Percentiles rank a stretch among this genome's conserved stretches.
Evolutionary conservation across 2,888 invertebrate genomes (phyloP).

Genomic region (Reticulitermes lucifugus): DNA sequence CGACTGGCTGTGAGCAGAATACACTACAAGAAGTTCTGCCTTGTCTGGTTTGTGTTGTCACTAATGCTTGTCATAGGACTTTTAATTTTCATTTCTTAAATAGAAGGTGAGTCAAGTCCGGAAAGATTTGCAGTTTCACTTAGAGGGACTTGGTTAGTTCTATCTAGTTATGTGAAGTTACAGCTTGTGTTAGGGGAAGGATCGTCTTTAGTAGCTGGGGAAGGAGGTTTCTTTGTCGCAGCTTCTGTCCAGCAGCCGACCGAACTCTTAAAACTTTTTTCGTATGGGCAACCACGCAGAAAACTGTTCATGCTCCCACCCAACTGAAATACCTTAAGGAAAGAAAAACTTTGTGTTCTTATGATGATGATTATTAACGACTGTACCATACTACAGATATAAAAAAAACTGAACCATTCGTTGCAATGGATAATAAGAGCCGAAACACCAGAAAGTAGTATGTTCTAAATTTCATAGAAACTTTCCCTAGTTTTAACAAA

Average conservation of each 20-base stretch:
- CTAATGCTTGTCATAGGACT: no score
- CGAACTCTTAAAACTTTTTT: not conserved
- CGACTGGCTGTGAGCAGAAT: no score
- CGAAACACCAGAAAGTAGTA: not conserved
- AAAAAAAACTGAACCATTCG: not conserved
- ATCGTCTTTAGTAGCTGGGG: not conserved
- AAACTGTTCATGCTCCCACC: not conserved
- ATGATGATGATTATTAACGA: slow-evolving; percentile 17
- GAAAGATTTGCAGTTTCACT: not conserved
- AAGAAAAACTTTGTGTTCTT: not conserved
- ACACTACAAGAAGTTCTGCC: no score
- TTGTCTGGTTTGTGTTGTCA: no score
- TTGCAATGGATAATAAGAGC: not conserved
- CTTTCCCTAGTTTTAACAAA: no score
- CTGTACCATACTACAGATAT: no score
- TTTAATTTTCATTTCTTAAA: not conserved
- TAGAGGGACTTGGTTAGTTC: slow-evolving; percentile 6
- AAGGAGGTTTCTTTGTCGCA: slow-evolving; percentile 6
- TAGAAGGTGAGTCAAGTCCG: not conserved
- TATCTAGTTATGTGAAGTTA: slow-evolving; percentile 1
- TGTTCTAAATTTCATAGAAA: not conserved
- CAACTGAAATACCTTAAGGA: not conserved
- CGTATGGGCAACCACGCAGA: slow-evolving; percentile 5
- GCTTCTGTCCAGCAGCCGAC: not conserved
- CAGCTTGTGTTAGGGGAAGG: not conserved